Base-by-base conservation (phyloP, 1,140 invertebrate species). In the Patella vulgata region DNA sequence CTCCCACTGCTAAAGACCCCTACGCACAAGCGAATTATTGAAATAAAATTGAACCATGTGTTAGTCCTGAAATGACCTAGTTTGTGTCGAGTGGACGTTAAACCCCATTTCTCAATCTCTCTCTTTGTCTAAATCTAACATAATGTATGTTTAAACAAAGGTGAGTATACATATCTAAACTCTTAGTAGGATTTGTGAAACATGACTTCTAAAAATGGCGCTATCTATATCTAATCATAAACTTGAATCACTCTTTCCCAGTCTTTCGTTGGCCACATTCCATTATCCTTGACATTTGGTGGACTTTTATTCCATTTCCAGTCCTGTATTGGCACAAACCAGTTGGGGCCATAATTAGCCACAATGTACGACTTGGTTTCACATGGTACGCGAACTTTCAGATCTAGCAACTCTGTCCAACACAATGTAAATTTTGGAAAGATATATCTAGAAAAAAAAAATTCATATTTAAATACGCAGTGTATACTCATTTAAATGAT, bases 271-370 rank as follows among this genome's bases (percentile, higher is more conserved):
- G 85, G 82, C 88, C 88, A 89, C 47, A 80, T 66, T 17, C 88
- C 88, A 81, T 88, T 88, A 50, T 84, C 81, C 66, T 70, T 50
- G 4, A 88, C 87, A 79, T 89, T 89, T 42, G 84, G 72, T 17
- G 88, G 88, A 74, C 86, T 88, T 42, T 63, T 79, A 70, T 88
- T 89, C 88, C 88, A 89, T 68, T 88, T 86, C 88, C 88, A 89
- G 2, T 77, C 53, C 56, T 77, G 83, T 5, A 86, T 74, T 30
- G 88, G 88, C 25, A 74, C 74, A 64, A 79, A 77, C 88, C 88
- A 89, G 59, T 86, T 75, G 17, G 75, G 65, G 1, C 88, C 88
- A 79, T 89, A 89, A 74, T 89, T 89, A 6, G 88, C 87, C 51
- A 81, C 71, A 42, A 89, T 86, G 66, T 88, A 89, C 9, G 79